These are phyloP conservation scores for Synanthedon andrenaeformis DNA, from an alignment of 2,888 invertebrate species.

Conservation along the genomic window DNA sequence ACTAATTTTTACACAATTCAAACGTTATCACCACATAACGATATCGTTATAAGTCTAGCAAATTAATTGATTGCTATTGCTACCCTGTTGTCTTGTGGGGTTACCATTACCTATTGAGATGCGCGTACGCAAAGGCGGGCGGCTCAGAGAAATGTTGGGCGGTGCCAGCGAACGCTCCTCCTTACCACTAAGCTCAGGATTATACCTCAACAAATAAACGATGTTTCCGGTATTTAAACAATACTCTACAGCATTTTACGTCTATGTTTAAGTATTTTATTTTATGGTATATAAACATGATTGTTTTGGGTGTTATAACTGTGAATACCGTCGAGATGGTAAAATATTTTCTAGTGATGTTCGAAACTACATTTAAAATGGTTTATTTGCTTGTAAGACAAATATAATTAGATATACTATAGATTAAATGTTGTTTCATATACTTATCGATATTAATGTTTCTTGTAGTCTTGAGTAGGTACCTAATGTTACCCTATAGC, in stretches of 20 bases:
- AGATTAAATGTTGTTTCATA: no score
- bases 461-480: no score
- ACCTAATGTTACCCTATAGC: no score
- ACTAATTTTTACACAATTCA: not conserved
- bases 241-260: constrained; percentile 1
- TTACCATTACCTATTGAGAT: constrained; percentile 41
- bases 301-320: no score
- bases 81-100: constrained; percentile 25
- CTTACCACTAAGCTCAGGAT: constrained; percentile 30
- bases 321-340: no score
- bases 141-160: constrained; percentile 41
- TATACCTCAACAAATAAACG: constrained; percentile 33
- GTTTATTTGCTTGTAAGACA: no score
- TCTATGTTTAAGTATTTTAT: not conserved
- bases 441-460: no score
- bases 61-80: constrained; percentile 9
- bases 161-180: constrained; percentile 51
- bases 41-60: not conserved
- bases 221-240: constrained; percentile 17
- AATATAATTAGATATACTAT: no score
- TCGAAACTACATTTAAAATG: no score
- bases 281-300: no score
- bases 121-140: constrained; percentile 51
- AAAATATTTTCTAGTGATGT: no score
- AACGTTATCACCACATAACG: not conserved